phyloP scores from a whole-genome alignment of 2,888 invertebrate species.

The Drosophila nigritarsus region DNA sequence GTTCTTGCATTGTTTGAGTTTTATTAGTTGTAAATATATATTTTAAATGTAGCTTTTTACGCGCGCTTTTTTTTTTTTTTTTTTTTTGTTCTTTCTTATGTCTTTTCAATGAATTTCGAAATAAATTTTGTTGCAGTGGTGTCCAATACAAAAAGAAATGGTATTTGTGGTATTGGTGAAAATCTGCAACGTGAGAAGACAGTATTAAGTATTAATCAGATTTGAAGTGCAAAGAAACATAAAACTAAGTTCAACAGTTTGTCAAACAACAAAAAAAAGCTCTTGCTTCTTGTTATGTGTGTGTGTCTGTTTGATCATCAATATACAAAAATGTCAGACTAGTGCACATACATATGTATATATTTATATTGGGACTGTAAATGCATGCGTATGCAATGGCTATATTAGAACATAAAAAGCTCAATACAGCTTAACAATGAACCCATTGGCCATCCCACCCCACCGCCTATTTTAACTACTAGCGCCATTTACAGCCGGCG shows the following conservation, averaged over 20 bases:
- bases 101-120: slow-evolving; percentile 30
- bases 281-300: no score
- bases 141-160: slow-evolving; percentile 39
- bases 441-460: not conserved
- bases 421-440: not conserved
- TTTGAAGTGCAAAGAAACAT: not conserved
- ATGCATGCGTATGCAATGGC: not conserved
- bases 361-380: not conserved
- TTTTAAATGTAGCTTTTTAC: slow-evolving; percentile 1
- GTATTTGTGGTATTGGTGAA: slow-evolving; percentile 54
- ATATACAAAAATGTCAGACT: not conserved
- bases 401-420: not conserved
- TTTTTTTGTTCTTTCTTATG: slow-evolving; percentile 22
- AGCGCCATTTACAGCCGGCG: not conserved
- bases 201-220: slow-evolving; percentile 8
- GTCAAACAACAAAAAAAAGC: not conserved
- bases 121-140: slow-evolving; percentile 26
- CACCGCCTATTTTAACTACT: not conserved
- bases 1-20: slow-evolving; percentile 37
- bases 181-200: slow-evolving; percentile 58
- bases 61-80: slow-evolving; percentile 19
- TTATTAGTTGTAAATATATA: slow-evolving; percentile 2
- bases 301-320: not conserved
- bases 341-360: not conserved
- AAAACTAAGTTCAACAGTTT: not conserved